Evolutionary conservation across 1,140 invertebrate genomes (phyloP).

Genomic region (Drosophila kikkawai): DNA sequence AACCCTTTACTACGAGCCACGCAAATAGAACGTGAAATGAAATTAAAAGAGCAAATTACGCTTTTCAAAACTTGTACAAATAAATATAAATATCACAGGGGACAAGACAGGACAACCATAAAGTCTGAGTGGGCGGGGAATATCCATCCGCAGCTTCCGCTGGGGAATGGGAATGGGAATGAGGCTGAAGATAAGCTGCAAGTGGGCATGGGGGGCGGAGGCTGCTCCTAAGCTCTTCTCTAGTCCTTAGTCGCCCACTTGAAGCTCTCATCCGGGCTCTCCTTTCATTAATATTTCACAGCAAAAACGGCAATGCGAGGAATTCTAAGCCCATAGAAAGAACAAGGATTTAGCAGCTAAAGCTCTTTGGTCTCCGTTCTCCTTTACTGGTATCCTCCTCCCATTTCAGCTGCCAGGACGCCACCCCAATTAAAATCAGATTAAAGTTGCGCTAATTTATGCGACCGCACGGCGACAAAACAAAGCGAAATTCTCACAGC

Average conservation of each 20-base stretch:
- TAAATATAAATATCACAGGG: constrained; percentile 67
- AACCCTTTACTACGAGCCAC: constrained; percentile 6
- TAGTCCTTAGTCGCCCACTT: constrained; percentile 39
- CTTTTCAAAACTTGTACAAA: constrained; percentile 59
- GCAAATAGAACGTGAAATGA: constrained; percentile 73
- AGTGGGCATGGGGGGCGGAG: neutral
- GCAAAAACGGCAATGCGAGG: constrained; percentile 30
- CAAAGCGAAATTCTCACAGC: constrained; percentile 58
- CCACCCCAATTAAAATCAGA: constrained; percentile 81
- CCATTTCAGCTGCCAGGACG: neutral
- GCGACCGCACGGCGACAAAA: constrained; percentile 80
- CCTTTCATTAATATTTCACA: constrained; percentile 79
- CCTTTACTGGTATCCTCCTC: neutral
- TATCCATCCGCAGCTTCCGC: constrained; percentile 16
- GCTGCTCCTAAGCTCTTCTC: constrained; percentile 32
- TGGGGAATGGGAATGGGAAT: constrained; percentile 3
- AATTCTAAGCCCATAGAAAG: constrained; percentile 66
- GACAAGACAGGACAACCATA: constrained; percentile 17
- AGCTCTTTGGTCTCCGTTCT: constrained; percentile 27
- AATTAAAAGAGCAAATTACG: constrained; percentile 78
- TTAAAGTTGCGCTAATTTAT: constrained; percentile 83
- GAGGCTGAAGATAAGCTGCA: constrained; percentile 31
- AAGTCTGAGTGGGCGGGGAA: neutral
- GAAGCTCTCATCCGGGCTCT: constrained; percentile 40
- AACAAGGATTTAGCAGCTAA: constrained; percentile 51